These are phyloP conservation scores for Tupaia chinensis DNA, from an alignment of 2,113 vertebrate species.

Conservation along the genomic window DNA sequence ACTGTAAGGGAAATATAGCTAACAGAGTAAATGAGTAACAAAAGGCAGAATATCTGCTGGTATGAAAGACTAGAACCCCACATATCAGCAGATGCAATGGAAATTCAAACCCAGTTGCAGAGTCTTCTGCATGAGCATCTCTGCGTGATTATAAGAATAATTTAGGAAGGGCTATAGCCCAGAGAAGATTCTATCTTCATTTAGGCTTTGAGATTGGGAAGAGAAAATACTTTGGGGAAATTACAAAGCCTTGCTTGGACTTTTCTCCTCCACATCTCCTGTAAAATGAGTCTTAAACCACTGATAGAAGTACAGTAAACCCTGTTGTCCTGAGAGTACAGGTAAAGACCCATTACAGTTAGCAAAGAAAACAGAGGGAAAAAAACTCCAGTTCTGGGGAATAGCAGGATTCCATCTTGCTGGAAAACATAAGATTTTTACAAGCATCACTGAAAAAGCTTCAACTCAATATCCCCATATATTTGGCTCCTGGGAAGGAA, in stretches of 20 bases:
- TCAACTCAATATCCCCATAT: neutral
- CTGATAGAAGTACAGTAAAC: neutral
- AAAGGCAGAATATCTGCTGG: neutral
- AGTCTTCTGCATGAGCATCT: neutral
- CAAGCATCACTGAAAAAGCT: neutral
- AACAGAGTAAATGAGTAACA: neutral
- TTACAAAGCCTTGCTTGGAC: neutral
- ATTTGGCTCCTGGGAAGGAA: neutral
- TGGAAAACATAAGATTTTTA: neutral
- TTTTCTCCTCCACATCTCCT: fast-evolving
- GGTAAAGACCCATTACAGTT: neutral
- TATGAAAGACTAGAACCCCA: neutral
- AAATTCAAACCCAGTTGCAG: neutral
- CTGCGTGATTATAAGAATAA: neutral
- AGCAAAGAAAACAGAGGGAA: neutral
- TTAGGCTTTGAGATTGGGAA: neutral
- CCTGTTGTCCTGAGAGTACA: neutral
- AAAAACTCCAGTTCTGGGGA: neutral
- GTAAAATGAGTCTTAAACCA: neutral
- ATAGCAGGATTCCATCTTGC: neutral
- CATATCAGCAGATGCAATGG: neutral
- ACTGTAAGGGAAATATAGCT: neutral
- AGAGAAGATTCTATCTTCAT: neutral
- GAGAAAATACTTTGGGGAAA: neutral
- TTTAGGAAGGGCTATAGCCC: neutral